These are phyloP conservation scores for Pithecia hirsuta DNA, from an alignment of 2,797 vertebrate species.

Conservation along the genomic window DNA sequence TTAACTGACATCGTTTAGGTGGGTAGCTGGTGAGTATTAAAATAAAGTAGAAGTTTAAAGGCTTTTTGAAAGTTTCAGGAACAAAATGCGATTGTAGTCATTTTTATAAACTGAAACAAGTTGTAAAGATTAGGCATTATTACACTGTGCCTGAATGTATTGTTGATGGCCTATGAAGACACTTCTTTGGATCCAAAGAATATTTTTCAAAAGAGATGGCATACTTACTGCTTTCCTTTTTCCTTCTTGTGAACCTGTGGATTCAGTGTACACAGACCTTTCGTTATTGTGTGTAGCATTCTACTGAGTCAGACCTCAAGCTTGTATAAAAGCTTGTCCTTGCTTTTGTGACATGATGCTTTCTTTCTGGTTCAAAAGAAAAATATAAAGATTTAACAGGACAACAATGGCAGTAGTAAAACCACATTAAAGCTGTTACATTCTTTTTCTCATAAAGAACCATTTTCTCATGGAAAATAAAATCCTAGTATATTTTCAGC, in stretches of 20 bases:
- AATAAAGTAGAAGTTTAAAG: neutral
- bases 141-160: neutral
- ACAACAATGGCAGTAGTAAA: neutral
- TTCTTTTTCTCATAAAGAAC: slow-evolving; percentile 43
- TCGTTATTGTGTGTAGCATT: neutral
- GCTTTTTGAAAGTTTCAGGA: neutral
- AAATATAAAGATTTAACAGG: neutral
- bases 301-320: neutral
- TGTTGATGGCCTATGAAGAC: neutral
- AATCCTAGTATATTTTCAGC: slow-evolving; percentile 19
- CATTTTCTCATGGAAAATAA: slow-evolving; percentile 54
- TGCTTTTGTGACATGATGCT: neutral
- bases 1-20: neutral
- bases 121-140: neutral
- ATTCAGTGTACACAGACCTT: neutral
- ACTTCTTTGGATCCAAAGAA: neutral
- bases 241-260: neutral
- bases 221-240: neutral
- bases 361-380: slow-evolving; percentile 20
- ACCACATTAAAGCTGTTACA: neutral
- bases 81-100: neutral
- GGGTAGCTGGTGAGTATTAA: neutral
- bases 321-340: neutral
- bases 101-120: neutral
- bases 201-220: neutral